phyloP scores from a whole-genome alignment of 2,888 invertebrate species.

The Phengaris alcon region DNA sequence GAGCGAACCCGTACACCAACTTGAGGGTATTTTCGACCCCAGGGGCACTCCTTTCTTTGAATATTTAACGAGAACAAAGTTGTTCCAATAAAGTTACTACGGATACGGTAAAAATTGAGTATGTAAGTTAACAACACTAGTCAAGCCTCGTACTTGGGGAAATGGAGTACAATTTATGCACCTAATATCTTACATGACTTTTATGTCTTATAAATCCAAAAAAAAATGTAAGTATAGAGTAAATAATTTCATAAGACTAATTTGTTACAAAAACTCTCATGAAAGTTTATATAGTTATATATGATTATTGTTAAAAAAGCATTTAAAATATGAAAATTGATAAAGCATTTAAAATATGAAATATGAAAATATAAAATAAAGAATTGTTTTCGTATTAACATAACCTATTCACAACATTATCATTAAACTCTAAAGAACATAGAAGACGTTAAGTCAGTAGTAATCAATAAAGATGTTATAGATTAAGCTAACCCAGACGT shows the following conservation, averaged over 20 bases:
- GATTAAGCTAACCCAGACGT: conserved; percentile 23
- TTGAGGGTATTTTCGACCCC: conserved; percentile 55
- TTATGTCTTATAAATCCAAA: not conserved
- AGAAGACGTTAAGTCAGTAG: conserved; percentile 8
- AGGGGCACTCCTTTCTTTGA: conserved; percentile 73
- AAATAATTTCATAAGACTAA: no score
- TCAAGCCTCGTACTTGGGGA: not conserved
- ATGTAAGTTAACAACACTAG: not conserved
- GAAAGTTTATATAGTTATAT: no score
- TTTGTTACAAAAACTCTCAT: no score
- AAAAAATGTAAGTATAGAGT: not conserved
- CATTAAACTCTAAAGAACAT: not conserved
- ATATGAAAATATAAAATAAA: no score
- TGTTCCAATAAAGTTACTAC: conserved; percentile 32
- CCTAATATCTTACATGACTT: no score
- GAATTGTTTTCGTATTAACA: not conserved
- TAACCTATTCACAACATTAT: not conserved
- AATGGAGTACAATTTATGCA: not conserved
- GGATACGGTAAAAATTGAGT: conserved; percentile 13
- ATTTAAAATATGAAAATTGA: no score
- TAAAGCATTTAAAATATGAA: no score
- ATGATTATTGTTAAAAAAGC: no score
- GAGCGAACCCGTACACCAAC: conserved; percentile 60
- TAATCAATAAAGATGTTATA: not conserved
- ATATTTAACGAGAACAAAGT: conserved; percentile 70